Evolutionary conservation across 2,113 vertebrate genomes (phyloP).

Genomic region (Hiodon alosoides): DNA sequence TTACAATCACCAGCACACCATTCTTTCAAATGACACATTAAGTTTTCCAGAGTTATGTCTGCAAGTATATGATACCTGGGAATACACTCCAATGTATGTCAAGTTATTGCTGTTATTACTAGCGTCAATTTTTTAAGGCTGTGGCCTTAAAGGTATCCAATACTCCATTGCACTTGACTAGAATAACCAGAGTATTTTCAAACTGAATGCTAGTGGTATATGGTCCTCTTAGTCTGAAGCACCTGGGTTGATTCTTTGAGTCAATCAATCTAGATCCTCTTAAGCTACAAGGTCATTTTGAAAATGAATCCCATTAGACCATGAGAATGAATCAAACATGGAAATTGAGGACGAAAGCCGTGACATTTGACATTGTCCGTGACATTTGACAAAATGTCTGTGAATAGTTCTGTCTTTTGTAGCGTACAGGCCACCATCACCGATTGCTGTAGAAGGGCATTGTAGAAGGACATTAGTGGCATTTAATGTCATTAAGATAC

Average conservation of each 20-base stretch:
- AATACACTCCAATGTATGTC: too few species aligned
- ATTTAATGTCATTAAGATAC: conserved; percentile 14
- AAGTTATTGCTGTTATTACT: too few species aligned
- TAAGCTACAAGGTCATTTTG: neutral
- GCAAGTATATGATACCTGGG: too few species aligned
- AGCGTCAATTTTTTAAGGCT: too few species aligned
- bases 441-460: too few species aligned
- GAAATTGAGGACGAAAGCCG: too few species aligned
- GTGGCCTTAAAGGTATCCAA: too few species aligned
- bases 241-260: neutral
- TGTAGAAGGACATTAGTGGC: neutral
- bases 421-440: too few species aligned
- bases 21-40: neutral
- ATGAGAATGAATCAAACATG: neutral
- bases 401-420: too few species aligned
- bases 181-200: neutral
- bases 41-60: neutral
- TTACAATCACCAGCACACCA: conserved; percentile 15
- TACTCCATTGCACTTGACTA: too few species aligned
- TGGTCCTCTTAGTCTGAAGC: neutral
- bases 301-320: neutral
- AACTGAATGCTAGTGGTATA: neutral
- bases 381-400: neutral
- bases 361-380: neutral
- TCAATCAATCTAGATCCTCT: neutral